A percentile compares a stretch with the other conserved stretches of the same genome.
Evolutionary conservation across 2,113 vertebrate genomes (phyloP).

Genomic region (Verasper variegatus): DNA sequence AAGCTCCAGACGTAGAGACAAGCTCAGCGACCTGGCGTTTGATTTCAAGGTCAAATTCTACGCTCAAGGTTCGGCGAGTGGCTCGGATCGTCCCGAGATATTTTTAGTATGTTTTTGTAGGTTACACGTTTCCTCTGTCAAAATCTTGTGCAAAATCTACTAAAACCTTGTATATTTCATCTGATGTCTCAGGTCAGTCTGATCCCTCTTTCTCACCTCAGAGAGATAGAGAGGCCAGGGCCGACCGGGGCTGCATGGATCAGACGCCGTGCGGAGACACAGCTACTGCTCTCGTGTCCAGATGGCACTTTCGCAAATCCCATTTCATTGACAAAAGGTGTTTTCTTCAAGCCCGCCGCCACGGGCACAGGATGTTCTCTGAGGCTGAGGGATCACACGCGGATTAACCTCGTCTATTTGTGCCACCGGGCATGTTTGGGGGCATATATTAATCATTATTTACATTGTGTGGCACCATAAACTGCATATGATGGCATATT

Average conservation of each 20-base stretch:
- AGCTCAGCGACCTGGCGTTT: not conserved
- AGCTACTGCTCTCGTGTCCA: constrained; percentile 40
- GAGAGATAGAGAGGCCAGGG: no score
- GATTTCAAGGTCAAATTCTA: constrained; percentile 26
- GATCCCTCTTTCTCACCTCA: not conserved
- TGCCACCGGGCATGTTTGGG: not conserved
- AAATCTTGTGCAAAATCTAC: not conserved
- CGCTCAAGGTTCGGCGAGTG: constrained; percentile 7
- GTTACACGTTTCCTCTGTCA: not conserved
- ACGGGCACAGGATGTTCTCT: constrained; percentile 59
- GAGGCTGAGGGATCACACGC: constrained; percentile 38
- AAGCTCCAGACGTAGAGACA: not conserved
- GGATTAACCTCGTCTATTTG: constrained; percentile 58
- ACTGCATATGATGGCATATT: not conserved
- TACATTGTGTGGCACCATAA: not conserved
- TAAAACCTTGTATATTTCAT: not conserved
- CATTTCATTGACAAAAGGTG: constrained; percentile 70
- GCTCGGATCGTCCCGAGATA: constrained; percentile 8
- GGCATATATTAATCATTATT: not conserved
- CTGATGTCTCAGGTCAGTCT: constrained; percentile 6
- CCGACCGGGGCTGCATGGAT: not conserved
- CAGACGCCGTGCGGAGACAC: not conserved
- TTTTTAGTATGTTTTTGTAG: constrained; percentile 44
- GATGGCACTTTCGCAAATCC: constrained; percentile 75
- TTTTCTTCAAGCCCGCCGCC: constrained; percentile 54